phyloP scores from a whole-genome alignment of 2,113 vertebrate species.

The Notarius lentiginosus region DNA sequence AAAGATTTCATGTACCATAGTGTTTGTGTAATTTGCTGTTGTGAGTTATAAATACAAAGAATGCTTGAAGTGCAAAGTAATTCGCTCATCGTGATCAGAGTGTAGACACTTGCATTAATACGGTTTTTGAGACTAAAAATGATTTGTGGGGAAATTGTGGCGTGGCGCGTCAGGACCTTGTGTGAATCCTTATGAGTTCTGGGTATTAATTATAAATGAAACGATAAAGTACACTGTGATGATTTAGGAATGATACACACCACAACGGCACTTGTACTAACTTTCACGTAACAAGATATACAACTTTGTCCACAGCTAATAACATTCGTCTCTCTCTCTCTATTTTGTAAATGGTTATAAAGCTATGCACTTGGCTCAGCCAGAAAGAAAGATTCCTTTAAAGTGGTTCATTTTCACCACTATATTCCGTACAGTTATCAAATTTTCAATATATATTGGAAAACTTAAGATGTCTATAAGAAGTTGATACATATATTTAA shows the following conservation, averaged over 20 bases:
- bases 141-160: slow-evolving; percentile 14
- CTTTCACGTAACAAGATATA: slow-evolving; percentile 13
- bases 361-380: slow-evolving; percentile 59
- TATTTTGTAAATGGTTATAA: slow-evolving; percentile 40
- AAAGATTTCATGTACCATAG: slow-evolving; percentile 5
- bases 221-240: slow-evolving; percentile 17
- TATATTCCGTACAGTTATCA: slow-evolving; percentile 40
- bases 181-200: slow-evolving; percentile 7
- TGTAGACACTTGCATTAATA: neutral
- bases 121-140: neutral
- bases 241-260: slow-evolving; percentile 38
- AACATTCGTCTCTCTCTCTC: slow-evolving; percentile 22
- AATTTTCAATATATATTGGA: slow-evolving; percentile 38
- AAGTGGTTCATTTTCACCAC: slow-evolving; percentile 21
- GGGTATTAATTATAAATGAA: neutral
- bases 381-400: slow-evolving; percentile 41
- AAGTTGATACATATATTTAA: slow-evolving; percentile 44
- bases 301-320: slow-evolving; percentile 20
- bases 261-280: slow-evolving; percentile 52
- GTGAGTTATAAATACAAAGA: neutral
- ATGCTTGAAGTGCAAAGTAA: slow-evolving; percentile 14
- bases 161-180: neutral
- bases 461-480: slow-evolving; percentile 55
- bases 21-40: slow-evolving; percentile 34
- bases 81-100: neutral